A percentile compares a stretch with the other conserved stretches of the same genome.
phyloP scores from a whole-genome alignment of 2,797 vertebrate genomes.

The Syngnathus acus region DNA sequence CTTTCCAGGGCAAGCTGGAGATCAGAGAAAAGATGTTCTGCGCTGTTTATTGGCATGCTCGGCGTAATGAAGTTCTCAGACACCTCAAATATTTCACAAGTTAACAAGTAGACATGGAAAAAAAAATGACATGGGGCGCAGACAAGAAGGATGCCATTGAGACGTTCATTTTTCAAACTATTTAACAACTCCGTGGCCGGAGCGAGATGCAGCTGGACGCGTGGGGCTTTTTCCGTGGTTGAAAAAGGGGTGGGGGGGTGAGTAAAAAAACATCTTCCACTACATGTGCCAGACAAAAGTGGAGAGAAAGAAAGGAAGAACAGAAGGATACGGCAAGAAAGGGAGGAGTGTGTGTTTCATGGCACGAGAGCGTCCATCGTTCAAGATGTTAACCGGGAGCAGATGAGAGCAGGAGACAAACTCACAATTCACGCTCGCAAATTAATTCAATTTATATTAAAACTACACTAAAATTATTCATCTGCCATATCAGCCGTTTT shows the following conservation, averaged over 20 bases:
- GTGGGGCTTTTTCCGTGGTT: conserved; percentile 51
- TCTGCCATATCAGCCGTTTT: neutral
- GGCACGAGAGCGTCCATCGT: conserved; percentile 58
- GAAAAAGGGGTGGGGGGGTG: neutral
- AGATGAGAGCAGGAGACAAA: conserved; percentile 61
- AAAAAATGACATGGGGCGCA: conserved; percentile 32
- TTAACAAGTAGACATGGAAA: conserved; percentile 47
- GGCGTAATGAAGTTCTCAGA: conserved; percentile 62
- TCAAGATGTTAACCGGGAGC: conserved; percentile 70
- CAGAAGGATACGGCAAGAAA: conserved; percentile 16
- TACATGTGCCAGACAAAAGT: conserved; percentile 40
- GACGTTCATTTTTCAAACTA: conserved; percentile 54
- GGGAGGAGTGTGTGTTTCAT: conserved; percentile 56
- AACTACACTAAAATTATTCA: neutral
- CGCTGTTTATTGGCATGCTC: conserved; percentile 19
- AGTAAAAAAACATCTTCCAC: conserved; percentile 56
- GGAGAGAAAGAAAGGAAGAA: conserved; percentile 7
- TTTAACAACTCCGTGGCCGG: conserved; percentile 52
- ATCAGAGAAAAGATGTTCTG: conserved; percentile 28
- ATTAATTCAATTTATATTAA: neutral
- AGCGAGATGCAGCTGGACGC: conserved; percentile 51
- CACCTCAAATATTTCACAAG: conserved; percentile 60
- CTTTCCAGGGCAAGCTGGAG: conserved; percentile 23
- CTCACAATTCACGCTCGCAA: conserved; percentile 19
- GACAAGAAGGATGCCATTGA: conserved; percentile 59